Evolutionary conservation across 2,888 invertebrate genomes (phyloP).

Genomic region (Scaptomyza parva): DNA sequence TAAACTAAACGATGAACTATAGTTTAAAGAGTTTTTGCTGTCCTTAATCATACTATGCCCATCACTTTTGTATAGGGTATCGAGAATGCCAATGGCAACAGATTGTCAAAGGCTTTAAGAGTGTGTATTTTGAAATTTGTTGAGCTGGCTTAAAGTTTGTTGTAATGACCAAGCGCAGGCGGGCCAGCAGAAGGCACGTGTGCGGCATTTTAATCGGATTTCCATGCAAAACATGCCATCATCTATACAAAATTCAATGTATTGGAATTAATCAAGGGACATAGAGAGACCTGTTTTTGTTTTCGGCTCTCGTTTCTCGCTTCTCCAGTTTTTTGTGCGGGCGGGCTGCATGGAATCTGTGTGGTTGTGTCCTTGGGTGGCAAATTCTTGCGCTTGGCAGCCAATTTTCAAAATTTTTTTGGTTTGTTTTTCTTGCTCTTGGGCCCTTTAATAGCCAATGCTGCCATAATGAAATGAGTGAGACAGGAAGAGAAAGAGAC

Average conservation of each 20-base stretch:
- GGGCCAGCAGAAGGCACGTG: conserved; percentile 29
- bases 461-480: conserved; percentile 27
- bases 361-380: conserved; percentile 53
- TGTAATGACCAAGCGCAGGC: conserved; percentile 11
- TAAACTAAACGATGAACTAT: too few species aligned
- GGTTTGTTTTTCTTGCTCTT: conserved; percentile 15
- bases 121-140: conserved; percentile 5
- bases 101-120: conserved; percentile 49
- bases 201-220: conserved; percentile 67
- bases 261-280: conserved; percentile 73
- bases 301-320: neutral
- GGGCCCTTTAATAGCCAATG: conserved; percentile 67
- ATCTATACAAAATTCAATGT: conserved; percentile 74
- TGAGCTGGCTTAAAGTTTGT: conserved; percentile 29
- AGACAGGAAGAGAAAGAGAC: conserved; percentile 18
- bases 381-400: conserved; percentile 43
- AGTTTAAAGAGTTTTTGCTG: too few species aligned
- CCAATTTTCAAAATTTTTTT: conserved; percentile 62
- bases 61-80: neutral
- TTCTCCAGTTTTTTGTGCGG: conserved; percentile 4
- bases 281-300: conserved; percentile 23
- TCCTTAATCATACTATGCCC: neutral
- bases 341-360: conserved; percentile 47
- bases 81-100: neutral
- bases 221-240: conserved; percentile 64